A percentile compares a stretch with the other conserved stretches of the same genome.
These are phyloP conservation scores for Agyllia agylla DNA, from an alignment of 2,888 invertebrate species.

Conservation along the genomic window DNA sequence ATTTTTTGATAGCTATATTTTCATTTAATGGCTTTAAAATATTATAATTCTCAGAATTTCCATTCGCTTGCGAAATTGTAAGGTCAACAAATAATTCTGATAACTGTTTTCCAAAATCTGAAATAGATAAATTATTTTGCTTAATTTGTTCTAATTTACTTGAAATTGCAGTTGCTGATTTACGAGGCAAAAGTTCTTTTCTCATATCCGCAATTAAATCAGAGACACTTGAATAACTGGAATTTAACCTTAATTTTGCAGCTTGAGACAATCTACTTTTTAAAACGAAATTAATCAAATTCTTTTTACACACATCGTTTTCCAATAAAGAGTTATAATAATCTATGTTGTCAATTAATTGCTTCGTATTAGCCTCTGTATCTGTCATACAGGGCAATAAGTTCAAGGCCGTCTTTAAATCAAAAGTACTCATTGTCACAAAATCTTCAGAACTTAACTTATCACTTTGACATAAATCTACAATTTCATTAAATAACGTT, in stretches of 20 bases:
- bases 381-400: conserved; percentile 48
- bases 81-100: background rate
- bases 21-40: conserved; percentile 16
- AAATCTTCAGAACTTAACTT: background rate
- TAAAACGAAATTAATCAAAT: background rate
- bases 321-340: background rate
- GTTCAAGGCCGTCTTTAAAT: conserved; percentile 50
- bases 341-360: conserved; percentile 45
- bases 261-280: conserved; percentile 55
- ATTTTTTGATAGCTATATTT: background rate
- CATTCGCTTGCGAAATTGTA: background rate
- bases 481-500: background rate
- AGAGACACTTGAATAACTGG: background rate
- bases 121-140: background rate
- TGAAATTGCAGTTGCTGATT: conserved; percentile 36
- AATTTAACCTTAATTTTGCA: conserved; percentile 30
- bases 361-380: conserved; percentile 39
- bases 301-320: background rate
- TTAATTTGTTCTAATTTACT: background rate
- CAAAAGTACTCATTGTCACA: conserved; percentile 24
- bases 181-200: conserved; percentile 14
- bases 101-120: background rate
- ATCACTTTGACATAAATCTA: background rate
- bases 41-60: background rate
- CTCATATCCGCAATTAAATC: conserved; percentile 5